These are phyloP conservation scores for Latrodectus hesperus DNA, from an alignment of 2,888 invertebrate species.

Conservation along the genomic window DNA sequence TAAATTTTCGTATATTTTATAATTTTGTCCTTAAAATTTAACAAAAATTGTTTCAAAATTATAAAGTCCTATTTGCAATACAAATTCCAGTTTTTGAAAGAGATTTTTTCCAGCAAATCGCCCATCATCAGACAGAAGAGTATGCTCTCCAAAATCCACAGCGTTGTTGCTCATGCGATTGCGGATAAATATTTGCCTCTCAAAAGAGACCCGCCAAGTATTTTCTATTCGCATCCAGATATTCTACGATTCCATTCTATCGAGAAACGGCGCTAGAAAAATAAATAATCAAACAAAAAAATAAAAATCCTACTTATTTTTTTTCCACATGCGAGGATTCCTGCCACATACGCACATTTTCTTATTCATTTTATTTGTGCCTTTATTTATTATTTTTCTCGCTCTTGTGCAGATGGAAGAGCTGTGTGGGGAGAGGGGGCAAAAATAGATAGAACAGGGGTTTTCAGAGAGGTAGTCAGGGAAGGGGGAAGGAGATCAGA, in stretches of 20 bases:
- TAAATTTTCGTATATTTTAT: too few species aligned
- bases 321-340: slow-evolving; percentile 3
- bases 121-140: too few species aligned
- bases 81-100: too few species aligned
- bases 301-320: neutral
- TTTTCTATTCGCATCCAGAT: slow-evolving; percentile 54
- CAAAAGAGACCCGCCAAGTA: slow-evolving; percentile 22
- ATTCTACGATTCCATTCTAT: slow-evolving; percentile 46
- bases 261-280: slow-evolving; percentile 6
- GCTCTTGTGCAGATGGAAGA: neutral
- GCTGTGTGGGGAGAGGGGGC: neutral
- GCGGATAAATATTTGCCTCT: slow-evolving; percentile 65
- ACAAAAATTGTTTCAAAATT: too few species aligned
- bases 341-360: neutral
- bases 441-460: slow-evolving; percentile 17
- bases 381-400: neutral
- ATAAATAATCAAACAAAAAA: neutral
- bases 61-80: too few species aligned
- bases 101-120: too few species aligned
- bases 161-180: slow-evolving; percentile 16
- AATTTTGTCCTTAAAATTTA: too few species aligned
- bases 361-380: neutral
- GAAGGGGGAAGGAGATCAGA: slow-evolving; percentile 54
- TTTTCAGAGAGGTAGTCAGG: neutral
- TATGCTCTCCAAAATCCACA: neutral